Evolutionary conservation across 2,797 vertebrate species (phyloP).

Genomic region (Sebastes oblongus): DNA sequence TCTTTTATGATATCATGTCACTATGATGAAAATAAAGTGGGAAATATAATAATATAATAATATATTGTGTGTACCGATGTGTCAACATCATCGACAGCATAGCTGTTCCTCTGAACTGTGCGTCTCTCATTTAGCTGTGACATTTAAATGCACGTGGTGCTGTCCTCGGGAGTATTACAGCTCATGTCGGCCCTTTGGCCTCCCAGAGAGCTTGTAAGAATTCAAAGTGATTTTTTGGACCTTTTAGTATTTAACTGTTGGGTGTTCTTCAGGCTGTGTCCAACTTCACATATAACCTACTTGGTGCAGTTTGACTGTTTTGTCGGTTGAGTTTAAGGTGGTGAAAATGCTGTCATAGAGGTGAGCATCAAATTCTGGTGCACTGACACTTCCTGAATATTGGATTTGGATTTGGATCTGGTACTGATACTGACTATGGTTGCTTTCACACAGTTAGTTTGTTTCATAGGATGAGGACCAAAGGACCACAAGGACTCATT

Average conservation of each 20-base stretch:
- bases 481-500: background rate
- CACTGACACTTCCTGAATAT: background rate
- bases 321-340: background rate
- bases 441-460: background rate
- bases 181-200: slow-evolving; percentile 11
- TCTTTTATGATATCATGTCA: background rate
- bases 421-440: background rate
- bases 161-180: background rate
- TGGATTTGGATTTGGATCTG: background rate
- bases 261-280: background rate
- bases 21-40: background rate
- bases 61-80: background rate
- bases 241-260: slow-evolving; percentile 19
- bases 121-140: slow-evolving; percentile 43
- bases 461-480: background rate
- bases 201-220: background rate
- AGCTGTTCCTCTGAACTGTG: slow-evolving; percentile 24
- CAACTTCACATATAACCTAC: background rate
- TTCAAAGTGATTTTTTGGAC: background rate
- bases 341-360: background rate
- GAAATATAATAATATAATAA: background rate
- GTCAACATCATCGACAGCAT: background rate
- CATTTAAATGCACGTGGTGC: slow-evolving; percentile 33
- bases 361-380: background rate
- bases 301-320: background rate